Percentiles rank a stretch among this genome's conserved stretches.
These are phyloP conservation scores for Diadophis punctatus DNA, from an alignment of 2,113 vertebrate species.

Conservation along the genomic window DNA sequence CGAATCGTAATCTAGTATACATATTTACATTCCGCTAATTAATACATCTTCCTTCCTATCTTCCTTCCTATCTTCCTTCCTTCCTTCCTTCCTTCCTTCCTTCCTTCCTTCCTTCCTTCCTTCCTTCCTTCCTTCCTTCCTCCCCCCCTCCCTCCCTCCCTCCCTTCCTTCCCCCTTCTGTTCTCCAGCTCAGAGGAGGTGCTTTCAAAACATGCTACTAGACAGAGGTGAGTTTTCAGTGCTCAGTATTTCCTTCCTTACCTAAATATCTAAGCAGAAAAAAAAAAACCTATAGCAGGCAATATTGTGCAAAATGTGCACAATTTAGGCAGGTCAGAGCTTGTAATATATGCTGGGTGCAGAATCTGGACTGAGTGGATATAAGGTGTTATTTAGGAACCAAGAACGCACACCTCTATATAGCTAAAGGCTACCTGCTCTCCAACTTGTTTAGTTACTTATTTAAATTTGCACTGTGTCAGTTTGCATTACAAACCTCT, in stretches of 20 bases:
- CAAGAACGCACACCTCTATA: background rate
- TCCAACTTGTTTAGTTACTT: background rate
- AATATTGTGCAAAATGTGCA: background rate
- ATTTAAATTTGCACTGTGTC: background rate
- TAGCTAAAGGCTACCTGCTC: background rate
- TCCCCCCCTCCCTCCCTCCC: too few relatives aligned
- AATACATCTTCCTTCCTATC: too few relatives aligned
- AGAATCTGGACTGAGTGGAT: background rate
- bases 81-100: too few relatives aligned
- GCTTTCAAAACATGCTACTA: background rate
- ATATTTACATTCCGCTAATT: too few relatives aligned
- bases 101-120: too few relatives aligned
- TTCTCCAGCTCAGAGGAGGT: background rate
- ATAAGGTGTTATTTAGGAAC: background rate
- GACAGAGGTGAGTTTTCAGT: background rate
- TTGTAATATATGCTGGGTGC: background rate
- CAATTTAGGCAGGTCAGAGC: background rate
- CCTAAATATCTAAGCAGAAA: background rate
- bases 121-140: too few relatives aligned
- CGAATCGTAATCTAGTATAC: too few relatives aligned
- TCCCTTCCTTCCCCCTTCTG: background rate
- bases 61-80: too few relatives aligned
- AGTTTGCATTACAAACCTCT: background rate
- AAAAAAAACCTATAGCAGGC: background rate
- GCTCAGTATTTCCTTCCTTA: background rate